Base-by-base conservation (phyloP, 2,888 invertebrate species). In the Callimorpha dominula region DNA sequence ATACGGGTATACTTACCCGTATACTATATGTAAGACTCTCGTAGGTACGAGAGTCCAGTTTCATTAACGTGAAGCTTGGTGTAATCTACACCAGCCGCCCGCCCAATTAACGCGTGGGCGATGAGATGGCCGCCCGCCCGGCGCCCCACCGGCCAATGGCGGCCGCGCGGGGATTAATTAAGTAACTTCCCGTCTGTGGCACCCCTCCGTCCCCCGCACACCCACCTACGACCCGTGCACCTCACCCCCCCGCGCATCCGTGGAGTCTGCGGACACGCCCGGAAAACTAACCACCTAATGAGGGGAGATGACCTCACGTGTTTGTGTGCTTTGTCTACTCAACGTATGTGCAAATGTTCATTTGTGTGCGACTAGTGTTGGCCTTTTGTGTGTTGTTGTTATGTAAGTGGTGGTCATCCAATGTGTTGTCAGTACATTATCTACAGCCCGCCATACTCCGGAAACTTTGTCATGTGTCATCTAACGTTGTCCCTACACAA, bases 221-320 rank as follows among this genome's bases (percentile, higher is more conserved):
- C 84, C 75, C 70, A 74, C 82, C 83, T 78, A 80, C 86, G 82
- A 72, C 79, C 88, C 87, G 85, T 86, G 86, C 89, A 86, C 89
- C 90, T 86, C 90, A 86, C 88, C 89, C 89, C 83, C 86, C 87
- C 87, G 85, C 82, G 78, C 81, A 82, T 81, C 90, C 90, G 87
- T 90, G 94, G 94, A 94, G 93, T 93, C 95, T 94, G 95, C 94
- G 95, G 95, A 94, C 95, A 95, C 94, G 95, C 95, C 94, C 95
- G 95, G 95, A 94, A 95, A 95, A 95, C 95, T 95, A 95, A 95
- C 95, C 95, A 94, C 94, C 94, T 95, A 95, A 95, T 95, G 95
- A 95, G 95, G 95, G 95, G 95, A 95, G 95, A 95, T 95, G 95
- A 95, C 95, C 95, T 94, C 94, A 92, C 93, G 93, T 93, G 92